Percentiles rank a stretch among this genome's conserved stretches.
phyloP scores from a whole-genome alignment of 2,113 vertebrate species.

The Delphinus delphis region DNA sequence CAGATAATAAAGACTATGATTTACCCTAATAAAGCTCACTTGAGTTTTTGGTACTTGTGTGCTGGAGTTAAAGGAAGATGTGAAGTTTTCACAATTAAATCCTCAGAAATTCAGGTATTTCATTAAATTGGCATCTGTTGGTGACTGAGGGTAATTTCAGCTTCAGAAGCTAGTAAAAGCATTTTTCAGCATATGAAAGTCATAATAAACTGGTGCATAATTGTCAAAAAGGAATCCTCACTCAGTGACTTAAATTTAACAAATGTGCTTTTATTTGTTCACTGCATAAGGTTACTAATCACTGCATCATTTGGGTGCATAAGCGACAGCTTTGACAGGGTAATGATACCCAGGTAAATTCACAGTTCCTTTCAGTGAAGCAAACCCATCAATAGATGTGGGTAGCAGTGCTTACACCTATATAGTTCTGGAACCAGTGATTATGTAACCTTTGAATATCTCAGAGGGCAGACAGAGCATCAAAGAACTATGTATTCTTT shows the following conservation, averaged over 20 bases:
- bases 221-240: background rate
- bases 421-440: background rate
- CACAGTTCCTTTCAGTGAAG: background rate
- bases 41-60: background rate
- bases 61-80: background rate
- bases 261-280: slow-evolving; percentile 18
- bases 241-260: background rate
- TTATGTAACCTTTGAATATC: background rate
- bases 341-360: background rate
- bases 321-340: background rate
- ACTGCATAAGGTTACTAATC: background rate
- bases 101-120: background rate
- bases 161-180: background rate
- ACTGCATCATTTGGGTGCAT: background rate
- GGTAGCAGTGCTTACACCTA: background rate
- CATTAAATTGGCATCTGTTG: background rate
- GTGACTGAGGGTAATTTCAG: background rate
- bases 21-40: background rate
- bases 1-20: background rate
- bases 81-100: background rate
- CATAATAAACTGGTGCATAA: background rate
- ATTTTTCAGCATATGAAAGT: background rate
- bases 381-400: background rate
- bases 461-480: background rate
- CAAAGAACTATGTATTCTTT: background rate